phyloP scores from a whole-genome alignment of 2,113 vertebrate genomes.

The Labeo catla region DNA sequence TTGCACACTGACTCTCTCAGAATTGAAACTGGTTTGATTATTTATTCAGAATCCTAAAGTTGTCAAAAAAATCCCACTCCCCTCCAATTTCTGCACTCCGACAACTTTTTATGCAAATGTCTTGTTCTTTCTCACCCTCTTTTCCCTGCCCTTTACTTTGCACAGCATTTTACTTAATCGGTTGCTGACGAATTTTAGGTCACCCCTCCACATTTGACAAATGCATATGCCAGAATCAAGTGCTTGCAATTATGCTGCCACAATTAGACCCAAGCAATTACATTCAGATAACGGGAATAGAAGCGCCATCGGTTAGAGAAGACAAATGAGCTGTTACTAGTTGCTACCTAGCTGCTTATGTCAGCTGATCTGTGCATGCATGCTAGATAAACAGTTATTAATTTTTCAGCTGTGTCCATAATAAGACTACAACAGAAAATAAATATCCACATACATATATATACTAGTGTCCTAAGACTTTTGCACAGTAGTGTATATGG shows the following conservation, averaged over 20 bases:
- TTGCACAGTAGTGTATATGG: not conserved
- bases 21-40: not conserved
- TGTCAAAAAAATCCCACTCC: not conserved
- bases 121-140: not conserved
- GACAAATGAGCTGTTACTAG: not conserved
- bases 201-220: conserved; percentile 16
- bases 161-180: not conserved
- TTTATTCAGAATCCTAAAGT: not conserved
- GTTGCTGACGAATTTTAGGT: not conserved
- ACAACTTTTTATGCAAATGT: conserved; percentile 9
- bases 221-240: conserved; percentile 16
- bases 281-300: not conserved
- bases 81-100: not conserved
- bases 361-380: conserved; percentile 2
- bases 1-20: not conserved
- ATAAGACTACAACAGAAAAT: not conserved
- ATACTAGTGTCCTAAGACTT: too few relatives aligned
- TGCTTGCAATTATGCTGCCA: conserved; percentile 11
- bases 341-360: not conserved
- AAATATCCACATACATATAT: conserved; percentile 1
- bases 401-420: not conserved
- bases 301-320: not conserved
- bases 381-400: conserved; percentile 10
- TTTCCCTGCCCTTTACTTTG: not conserved
- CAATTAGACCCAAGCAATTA: not conserved